phyloP scores from a whole-genome alignment of 1,140 invertebrate species.

The Aphelinus certus region DNA sequence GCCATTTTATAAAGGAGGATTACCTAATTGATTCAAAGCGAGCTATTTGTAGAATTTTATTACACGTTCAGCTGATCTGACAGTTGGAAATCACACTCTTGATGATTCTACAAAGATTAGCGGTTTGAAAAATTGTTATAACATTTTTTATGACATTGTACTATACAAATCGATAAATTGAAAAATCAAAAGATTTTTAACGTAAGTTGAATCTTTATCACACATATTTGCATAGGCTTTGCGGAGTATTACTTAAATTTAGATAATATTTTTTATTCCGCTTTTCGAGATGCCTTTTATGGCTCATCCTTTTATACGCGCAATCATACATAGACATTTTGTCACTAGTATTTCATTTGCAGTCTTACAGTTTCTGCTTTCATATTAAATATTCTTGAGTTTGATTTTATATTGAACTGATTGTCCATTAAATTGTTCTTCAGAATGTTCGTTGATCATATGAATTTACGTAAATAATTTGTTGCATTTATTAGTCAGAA shows the following conservation, averaged over 20 bases:
- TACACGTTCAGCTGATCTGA: background rate
- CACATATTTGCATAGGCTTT: background rate
- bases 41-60: constrained; percentile 5
- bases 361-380: background rate
- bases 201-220: background rate
- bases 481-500: constrained; percentile 15
- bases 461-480: background rate
- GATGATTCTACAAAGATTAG: background rate
- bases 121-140: constrained; percentile 5
- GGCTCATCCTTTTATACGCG: constrained; percentile 1
- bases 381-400: too few relatives aligned
- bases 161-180: background rate
- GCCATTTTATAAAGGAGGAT: constrained; percentile 9
- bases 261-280: constrained; percentile 20
- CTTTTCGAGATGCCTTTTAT: constrained; percentile 1
- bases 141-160: background rate
- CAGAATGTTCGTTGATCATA: background rate
- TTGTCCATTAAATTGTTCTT: background rate
- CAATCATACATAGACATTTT: background rate
- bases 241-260: constrained; percentile 23
- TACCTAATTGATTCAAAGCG: constrained; percentile 1
- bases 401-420: too few relatives aligned
- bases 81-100: background rate
- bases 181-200: background rate
- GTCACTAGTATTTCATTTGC: background rate